These are phyloP conservation scores for Caenorhabditis angaria DNA, from an alignment of 2,888 invertebrate species.

Conservation along the genomic window DNA sequence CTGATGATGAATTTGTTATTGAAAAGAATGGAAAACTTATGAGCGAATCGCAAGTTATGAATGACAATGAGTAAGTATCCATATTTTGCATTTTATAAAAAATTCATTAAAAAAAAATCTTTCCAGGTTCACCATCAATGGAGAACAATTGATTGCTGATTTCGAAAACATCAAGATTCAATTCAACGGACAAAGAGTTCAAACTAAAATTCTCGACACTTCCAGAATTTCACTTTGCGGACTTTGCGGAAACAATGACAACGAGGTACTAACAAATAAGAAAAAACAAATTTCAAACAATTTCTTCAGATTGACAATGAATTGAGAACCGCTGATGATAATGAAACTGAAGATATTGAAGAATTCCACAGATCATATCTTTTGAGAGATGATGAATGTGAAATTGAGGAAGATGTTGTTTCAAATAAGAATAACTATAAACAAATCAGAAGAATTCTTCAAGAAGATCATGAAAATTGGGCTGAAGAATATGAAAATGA, in stretches of 20 bases:
- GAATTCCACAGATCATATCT: slow-evolving; percentile 67
- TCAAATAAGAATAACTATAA: slow-evolving; percentile 51
- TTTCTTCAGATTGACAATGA: slow-evolving; percentile 53
- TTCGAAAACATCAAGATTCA: slow-evolving; percentile 59
- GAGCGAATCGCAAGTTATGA: slow-evolving; percentile 10
- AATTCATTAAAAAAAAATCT: slow-evolving; percentile 3
- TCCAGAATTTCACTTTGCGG: slow-evolving; percentile 55
- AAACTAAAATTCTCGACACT: too few species aligned
- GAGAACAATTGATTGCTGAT: slow-evolving; percentile 42
- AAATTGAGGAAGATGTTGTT: slow-evolving; percentile 41
- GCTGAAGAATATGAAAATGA: slow-evolving; percentile 40
- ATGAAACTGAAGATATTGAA: slow-evolving; percentile 58
- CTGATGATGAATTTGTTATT: slow-evolving; percentile 32
- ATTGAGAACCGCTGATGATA: slow-evolving; percentile 57
- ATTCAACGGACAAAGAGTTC: slow-evolving; percentile 65
- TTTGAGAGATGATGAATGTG: slow-evolving; percentile 45
- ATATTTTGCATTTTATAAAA: too few species aligned
- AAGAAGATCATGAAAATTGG: slow-evolving; percentile 41
- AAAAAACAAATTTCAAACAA: background rate
- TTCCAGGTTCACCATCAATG: slow-evolving; percentile 18
- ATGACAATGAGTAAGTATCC: slow-evolving; percentile 14
- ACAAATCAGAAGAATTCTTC: slow-evolving; percentile 36
- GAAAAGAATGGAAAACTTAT: slow-evolving; percentile 50
- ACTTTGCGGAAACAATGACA: slow-evolving; percentile 70
- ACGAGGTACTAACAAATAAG: slow-evolving; percentile 37